phyloP scores from a whole-genome alignment of 2,888 invertebrate species.

The Holacanthella duospinosa region DNA sequence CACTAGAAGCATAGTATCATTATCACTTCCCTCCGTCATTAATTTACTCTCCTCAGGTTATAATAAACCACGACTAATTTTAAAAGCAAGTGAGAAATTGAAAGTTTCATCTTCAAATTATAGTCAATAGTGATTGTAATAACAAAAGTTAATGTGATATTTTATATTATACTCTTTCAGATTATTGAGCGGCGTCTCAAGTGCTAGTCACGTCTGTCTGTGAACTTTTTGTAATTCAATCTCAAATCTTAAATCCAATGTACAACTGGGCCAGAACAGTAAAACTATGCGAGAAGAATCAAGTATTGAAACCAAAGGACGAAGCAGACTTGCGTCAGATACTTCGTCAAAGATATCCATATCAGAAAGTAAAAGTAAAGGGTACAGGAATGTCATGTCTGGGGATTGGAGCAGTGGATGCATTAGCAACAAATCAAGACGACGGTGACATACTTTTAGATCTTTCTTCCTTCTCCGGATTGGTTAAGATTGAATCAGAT shows the following conservation, averaged over 20 bases:
- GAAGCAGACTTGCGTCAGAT: neutral
- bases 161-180: too few relatives aligned
- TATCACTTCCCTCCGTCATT: too few relatives aligned
- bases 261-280: conserved; percentile 1
- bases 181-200: too few relatives aligned
- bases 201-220: too few relatives aligned
- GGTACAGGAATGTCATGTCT: neutral
- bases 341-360: neutral
- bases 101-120: too few relatives aligned
- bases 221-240: neutral
- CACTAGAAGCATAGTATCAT: too few relatives aligned
- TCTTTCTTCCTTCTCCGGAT: neutral
- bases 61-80: too few relatives aligned
- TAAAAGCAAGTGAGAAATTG: too few relatives aligned
- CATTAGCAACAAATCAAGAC: neutral
- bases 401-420: neutral
- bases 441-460: neutral
- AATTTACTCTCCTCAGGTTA: too few relatives aligned
- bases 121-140: too few relatives aligned
- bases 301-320: neutral
- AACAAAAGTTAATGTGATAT: too few relatives aligned
- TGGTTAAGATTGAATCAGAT: neutral
- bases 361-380: neutral
- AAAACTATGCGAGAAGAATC: neutral
- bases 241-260: neutral